Conservation (phyloP, 2,113 vertebrate genomes). For the Stomatorhinus ivindoensis region DNA sequence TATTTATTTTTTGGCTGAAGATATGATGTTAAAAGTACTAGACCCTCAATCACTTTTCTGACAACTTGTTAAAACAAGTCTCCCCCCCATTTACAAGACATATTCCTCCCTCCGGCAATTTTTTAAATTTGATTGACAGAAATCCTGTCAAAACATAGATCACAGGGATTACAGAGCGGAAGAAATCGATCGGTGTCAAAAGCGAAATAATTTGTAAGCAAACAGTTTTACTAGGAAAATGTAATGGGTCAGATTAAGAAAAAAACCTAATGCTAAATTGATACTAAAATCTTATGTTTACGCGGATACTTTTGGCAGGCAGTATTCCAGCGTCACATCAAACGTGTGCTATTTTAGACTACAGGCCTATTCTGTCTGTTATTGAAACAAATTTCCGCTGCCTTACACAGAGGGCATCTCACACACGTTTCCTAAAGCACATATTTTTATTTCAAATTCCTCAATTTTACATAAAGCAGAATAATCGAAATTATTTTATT, state of each 20-base stretch:
- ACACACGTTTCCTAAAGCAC: neutral
- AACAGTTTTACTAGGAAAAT: neutral
- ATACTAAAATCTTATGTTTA: neutral
- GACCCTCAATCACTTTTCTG: slow-evolving; percentile 34
- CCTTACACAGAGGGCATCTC: neutral
- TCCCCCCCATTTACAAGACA: slow-evolving; percentile 28
- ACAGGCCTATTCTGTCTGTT: neutral
- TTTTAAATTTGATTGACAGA: neutral
- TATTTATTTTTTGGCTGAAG: slow-evolving; percentile 12
- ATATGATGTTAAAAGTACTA: slow-evolving; percentile 32
- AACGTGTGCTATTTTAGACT: neutral
- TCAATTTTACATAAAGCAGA: neutral
- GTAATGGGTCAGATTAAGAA: neutral
- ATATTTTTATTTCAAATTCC: neutral
- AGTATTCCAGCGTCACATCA: neutral
- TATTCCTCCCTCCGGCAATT: slow-evolving; percentile 32
- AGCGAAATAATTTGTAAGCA: neutral
- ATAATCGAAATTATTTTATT: neutral
- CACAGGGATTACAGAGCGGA: neutral
- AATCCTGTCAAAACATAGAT: slow-evolving; percentile 22
- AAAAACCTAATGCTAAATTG: neutral
- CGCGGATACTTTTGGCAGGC: neutral
- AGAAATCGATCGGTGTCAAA: neutral
- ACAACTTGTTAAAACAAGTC: slow-evolving; percentile 37
- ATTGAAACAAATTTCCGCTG: neutral